Conservation (phyloP, 2,888 invertebrate genomes). For the Pollenia angustigena region DNA sequence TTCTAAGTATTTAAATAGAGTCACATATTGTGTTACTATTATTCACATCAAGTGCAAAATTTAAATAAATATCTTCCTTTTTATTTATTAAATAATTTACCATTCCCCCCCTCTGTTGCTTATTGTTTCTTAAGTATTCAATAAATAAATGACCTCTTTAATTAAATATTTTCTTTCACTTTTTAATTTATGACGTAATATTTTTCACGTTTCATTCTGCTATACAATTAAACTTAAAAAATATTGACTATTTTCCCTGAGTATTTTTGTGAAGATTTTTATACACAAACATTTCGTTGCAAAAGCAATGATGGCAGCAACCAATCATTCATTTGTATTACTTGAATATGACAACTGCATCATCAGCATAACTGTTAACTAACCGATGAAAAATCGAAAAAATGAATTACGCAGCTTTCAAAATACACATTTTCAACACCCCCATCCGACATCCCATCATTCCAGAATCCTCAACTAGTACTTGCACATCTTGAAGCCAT, state of each 20-base stretch:
- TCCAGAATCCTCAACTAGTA: not conserved
- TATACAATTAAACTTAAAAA: slow-evolving; percentile 2
- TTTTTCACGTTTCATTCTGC: slow-evolving; percentile 76
- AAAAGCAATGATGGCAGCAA: slow-evolving; percentile 57
- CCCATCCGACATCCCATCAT: not conserved
- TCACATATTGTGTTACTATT: too few species aligned
- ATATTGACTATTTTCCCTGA: slow-evolving; percentile 33
- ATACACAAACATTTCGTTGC: slow-evolving; percentile 15
- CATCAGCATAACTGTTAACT: slow-evolving; percentile 69
- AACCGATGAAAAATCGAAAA: slow-evolving; percentile 50
- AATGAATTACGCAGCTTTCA: slow-evolving; percentile 31
- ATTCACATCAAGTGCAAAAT: too few species aligned
- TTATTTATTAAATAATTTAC: not conserved
- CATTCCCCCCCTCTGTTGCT: not conserved
- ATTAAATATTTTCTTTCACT: slow-evolving; percentile 25
- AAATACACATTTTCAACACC: slow-evolving; percentile 26
- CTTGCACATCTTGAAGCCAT: slow-evolving; percentile 56
- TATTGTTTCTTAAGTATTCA: not conserved
- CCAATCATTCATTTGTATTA: slow-evolving; percentile 69
- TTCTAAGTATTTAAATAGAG: too few species aligned
- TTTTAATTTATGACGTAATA: slow-evolving; percentile 82
- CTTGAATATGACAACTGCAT: slow-evolving; percentile 72
- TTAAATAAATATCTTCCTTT: too few species aligned
- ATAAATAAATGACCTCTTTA: slow-evolving; percentile 17
- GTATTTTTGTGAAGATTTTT: slow-evolving; percentile 30